Base-by-base conservation (phyloP, 1,140 invertebrate species). In the Plodia interpunctella region DNA sequence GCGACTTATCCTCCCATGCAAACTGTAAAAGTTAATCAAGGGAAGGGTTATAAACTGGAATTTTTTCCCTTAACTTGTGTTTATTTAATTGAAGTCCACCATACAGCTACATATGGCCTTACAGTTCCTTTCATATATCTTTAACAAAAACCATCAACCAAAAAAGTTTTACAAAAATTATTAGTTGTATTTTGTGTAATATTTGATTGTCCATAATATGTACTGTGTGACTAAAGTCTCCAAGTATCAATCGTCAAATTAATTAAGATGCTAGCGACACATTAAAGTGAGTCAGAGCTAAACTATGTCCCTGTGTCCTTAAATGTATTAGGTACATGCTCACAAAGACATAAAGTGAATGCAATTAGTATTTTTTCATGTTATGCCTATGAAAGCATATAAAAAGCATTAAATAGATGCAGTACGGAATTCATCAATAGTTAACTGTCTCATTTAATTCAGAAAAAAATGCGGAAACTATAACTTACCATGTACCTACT, bases 281-380 rank as follows among this genome's bases (percentile, higher is more conserved):
- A 44, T 20, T 25, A 53, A 2, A 21, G 19, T 53, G 51, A 53
- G 6, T 53, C 51, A 53, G 51, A 21, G 13, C 51, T 21, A 28
- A 53, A 53, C n/a, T 53, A 53, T 53, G 49, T 53, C 19, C 51
- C 11, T 13, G 13, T 25, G 20, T 21, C 51, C 51, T 44, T 44
- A 15, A 44, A n/a, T 17, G n/a, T 44, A n/a, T 44, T 3, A 44
- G 13, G n/a, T 44, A 44, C n/a, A n/a, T 15, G 15, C 13, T 17
- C 8, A 44, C 2, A n/a, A 44, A 44, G 13, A 17, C 1, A 44
- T 44, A 38, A 38, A 5, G 5, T 44, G 30, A 25, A 6, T 6
- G 38, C 3, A 44, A 15, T 35, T 10, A 9, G 1, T 35, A 17
- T 9, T 32, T 44, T 15, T 44, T 44, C 8, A 15, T 17, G 10